Base-by-base conservation (phyloP, 2,113 vertebrate species). In the Gavialis gangeticus region DNA sequence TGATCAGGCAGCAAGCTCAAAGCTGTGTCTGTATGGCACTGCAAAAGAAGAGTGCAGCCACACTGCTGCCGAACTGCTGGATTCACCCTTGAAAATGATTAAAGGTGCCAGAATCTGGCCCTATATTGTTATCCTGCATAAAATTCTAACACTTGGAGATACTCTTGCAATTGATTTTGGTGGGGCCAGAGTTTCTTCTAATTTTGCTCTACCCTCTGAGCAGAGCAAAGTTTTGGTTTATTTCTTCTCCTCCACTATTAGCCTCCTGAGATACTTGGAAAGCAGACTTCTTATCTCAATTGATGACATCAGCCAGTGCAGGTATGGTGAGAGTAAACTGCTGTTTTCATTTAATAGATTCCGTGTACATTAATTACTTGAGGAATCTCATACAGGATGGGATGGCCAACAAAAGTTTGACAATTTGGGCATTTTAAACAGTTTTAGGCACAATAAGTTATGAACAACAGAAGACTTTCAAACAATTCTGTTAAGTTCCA, bases 231-330 rank as follows among this genome's bases (percentile, higher is more conserved):
- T 67, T 84, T 82, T 81, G 75, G 4, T 57, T 21, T 37, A n/a
- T 71, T 71, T 37, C 67, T 79, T 77, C 25, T 87, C 73, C 46
- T 2, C 2, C 37, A 76, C 24, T 57, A 57, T 34, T 17, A 57
- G 84, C 5, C 55, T 85, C 27, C 1, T 0, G 0, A 1, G 10
- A 24, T 3, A 7, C 0, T 82, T 60, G 71, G 79, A 57, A 91
- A 10, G 0, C 60, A n/a, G n/a, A 0, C 37, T 75, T 75, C 14
- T 46, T 54, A 75, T 80, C 34, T 58, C 82, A 34, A 27, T 71
- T 78, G 78, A 85, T 3, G 15, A 88, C 58, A 88, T 6, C 28
- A 59, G 15, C 11, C 15, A 60, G 3, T 59, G 4, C 16, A 25
- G 16, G 54, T 77, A 28, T 34, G 30, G 56, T 85, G 73, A 25